phyloP scores from a whole-genome alignment of 2,113 vertebrate species.

The Eudyptes chrysolophus region DNA sequence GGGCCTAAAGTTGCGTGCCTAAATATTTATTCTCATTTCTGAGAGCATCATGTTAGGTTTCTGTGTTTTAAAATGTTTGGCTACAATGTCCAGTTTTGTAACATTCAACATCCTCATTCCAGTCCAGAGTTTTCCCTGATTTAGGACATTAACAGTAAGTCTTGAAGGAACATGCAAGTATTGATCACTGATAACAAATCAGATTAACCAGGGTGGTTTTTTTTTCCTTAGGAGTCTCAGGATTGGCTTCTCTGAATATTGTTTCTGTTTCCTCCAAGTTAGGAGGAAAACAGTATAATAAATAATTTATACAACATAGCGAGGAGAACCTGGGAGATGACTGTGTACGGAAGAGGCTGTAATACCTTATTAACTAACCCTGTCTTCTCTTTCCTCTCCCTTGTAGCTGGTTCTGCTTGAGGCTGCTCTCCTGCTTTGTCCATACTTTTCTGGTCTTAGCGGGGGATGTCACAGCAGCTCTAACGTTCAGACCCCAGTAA shows the following conservation, averaged over 20 bases:
- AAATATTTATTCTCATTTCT: not conserved
- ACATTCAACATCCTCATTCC: not conserved
- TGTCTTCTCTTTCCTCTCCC: slow-evolving; percentile 63
- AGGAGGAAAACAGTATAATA: not conserved
- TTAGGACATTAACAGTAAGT: not conserved
- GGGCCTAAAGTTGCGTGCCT: not conserved
- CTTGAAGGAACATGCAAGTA: not conserved
- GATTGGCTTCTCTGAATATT: not conserved
- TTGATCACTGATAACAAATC: not conserved
- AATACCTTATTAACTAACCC: slow-evolving; percentile 34
- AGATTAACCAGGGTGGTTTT: not conserved
- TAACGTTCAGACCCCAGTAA: slow-evolving; percentile 75
- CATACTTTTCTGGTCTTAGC: slow-evolving; percentile 59
- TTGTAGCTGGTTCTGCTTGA: slow-evolving; percentile 68
- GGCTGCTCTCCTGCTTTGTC: slow-evolving; percentile 67
- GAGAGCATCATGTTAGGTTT: not conserved
- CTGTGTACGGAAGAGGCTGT: not conserved
- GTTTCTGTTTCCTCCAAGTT: not conserved
- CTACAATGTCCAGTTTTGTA: not conserved
- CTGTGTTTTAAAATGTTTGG: not conserved
- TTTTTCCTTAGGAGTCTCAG: not conserved
- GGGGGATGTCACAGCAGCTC: slow-evolving; percentile 81
- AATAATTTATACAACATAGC: not conserved
- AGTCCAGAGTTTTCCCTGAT: not conserved
- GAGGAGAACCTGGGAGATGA: not conserved